Evolutionary conservation across 2,888 invertebrate species (phyloP).

Genomic region (Magallana nippona): DNA sequence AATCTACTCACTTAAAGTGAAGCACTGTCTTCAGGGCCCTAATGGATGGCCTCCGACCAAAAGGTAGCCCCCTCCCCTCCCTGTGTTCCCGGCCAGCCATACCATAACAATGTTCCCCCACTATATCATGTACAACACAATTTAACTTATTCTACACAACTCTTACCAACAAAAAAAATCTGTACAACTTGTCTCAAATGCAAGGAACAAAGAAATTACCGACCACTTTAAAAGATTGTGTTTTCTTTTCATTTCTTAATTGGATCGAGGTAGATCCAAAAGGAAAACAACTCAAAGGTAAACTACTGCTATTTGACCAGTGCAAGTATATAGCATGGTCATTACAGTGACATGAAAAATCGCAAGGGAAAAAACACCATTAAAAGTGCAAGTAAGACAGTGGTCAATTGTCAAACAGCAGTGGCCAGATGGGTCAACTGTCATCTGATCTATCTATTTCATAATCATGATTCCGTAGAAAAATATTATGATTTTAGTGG

Average conservation of each 20-base stretch:
- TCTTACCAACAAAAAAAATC: not conserved
- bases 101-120: not conserved
- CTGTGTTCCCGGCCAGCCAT: not conserved
- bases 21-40: not conserved
- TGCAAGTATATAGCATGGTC: not conserved
- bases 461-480: too few relatives aligned
- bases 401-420: too few relatives aligned
- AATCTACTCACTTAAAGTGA: not conserved
- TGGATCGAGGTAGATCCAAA: not conserved
- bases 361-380: too few relatives aligned
- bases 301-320: not conserved
- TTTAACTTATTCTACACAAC: not conserved
- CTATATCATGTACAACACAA: not conserved
- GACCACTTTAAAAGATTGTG: not conserved
- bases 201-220: too few relatives aligned
- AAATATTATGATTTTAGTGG: too few relatives aligned
- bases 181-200: too few relatives aligned
- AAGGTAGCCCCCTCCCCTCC: not conserved
- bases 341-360: too few relatives aligned
- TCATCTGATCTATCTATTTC: too few relatives aligned
- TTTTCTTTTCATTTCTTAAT: conserved; percentile 21
- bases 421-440: too few relatives aligned
- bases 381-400: too few relatives aligned
- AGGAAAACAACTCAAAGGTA: not conserved
- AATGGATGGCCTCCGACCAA: not conserved